Evolutionary conservation across 1,140 invertebrate genomes (phyloP), one percentile per base, ranked within the genome.

Genomic region (Sipha flava): DNA sequence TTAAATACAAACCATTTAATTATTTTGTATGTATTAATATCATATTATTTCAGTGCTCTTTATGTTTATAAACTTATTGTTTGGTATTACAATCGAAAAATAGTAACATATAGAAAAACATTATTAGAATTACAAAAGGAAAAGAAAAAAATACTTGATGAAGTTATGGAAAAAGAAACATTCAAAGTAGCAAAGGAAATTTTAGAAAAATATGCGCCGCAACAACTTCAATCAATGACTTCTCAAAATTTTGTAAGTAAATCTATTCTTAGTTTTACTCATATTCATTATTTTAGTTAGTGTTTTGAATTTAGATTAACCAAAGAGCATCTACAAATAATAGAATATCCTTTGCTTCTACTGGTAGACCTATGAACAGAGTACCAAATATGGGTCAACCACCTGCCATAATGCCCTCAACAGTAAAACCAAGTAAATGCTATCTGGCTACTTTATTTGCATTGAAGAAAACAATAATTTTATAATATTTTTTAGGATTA

Each of bases 81-180:
- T 59, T 95, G 93, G 91, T 96, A 95, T 85, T 98, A 93, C 86
- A 90, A 92, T 81, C 89, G 92, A 85, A 92, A 94, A 86, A 89
- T 97, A 54, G 89, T 89, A 73, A 90, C 89, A 84, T 96, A 95
- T 87, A 90, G 92, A 86, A 87, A 90, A 81, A 93, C 92, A 85
- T 86, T 97, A 59, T 86, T 85, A 72, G 89, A 89, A 62, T 89
- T 97, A 84, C 88, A 90, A 82, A 89, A 90, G 79, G 90, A 95
- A 82, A 97, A 96, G 84, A 93, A 93, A 84, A 91, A 93, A 85
- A 92, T 98, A 82, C 87, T 99, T 57, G 95, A 98, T 84, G 92
- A 96, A 86, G 96, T 99, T 43, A 98, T 95, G 90, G 96, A 98
- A 85, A 98, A 91, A 64, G 97, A 98, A 87, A 98, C 95, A 1